Conservation (phyloP, 92 coral and sea anemone species). For the Porites rus region DNA sequence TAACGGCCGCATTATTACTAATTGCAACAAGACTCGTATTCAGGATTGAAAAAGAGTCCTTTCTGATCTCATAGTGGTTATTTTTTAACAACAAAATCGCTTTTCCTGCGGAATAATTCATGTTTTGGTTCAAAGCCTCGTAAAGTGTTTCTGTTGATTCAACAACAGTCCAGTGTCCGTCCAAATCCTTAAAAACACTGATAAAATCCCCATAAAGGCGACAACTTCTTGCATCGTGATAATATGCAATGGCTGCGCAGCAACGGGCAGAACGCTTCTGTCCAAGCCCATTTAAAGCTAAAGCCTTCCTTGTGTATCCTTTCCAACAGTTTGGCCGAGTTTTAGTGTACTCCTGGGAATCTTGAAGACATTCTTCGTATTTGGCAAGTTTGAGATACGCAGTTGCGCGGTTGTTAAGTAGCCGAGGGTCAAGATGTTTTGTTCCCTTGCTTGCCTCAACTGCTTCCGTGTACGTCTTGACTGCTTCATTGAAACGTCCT, state of each 20-base stretch:
- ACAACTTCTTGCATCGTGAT: slow-evolving; percentile 3
- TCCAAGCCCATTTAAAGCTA: slow-evolving; percentile 42
- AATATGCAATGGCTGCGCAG: slow-evolving; percentile 46
- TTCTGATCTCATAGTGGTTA: not conserved
- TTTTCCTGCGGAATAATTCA: not conserved
- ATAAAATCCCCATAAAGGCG: slow-evolving; percentile 20
- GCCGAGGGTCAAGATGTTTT: slow-evolving; percentile 28
- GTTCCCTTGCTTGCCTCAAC: slow-evolving; percentile 20
- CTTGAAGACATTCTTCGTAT: slow-evolving; percentile 26
- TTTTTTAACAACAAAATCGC: not conserved
- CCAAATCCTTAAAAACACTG: not conserved
- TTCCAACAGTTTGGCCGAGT: slow-evolving; percentile 40
- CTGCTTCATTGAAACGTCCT: slow-evolving; percentile 18
- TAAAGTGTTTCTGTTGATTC: not conserved
- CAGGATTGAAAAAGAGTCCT: not conserved
- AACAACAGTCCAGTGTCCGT: not conserved
- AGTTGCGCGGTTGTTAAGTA: slow-evolving; percentile 50
- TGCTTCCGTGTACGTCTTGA: slow-evolving; percentile 23
- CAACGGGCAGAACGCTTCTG: not conserved
- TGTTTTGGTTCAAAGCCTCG: not conserved
- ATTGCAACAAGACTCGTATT: not conserved
- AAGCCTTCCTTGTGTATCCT: slow-evolving; percentile 52
- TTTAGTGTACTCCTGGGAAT: slow-evolving; percentile 25
- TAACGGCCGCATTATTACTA: not conserved
- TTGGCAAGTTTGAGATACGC: slow-evolving; percentile 33